Conservation (phyloP, 2,797 vertebrate genomes). For the Diglossa cyanea region DNA sequence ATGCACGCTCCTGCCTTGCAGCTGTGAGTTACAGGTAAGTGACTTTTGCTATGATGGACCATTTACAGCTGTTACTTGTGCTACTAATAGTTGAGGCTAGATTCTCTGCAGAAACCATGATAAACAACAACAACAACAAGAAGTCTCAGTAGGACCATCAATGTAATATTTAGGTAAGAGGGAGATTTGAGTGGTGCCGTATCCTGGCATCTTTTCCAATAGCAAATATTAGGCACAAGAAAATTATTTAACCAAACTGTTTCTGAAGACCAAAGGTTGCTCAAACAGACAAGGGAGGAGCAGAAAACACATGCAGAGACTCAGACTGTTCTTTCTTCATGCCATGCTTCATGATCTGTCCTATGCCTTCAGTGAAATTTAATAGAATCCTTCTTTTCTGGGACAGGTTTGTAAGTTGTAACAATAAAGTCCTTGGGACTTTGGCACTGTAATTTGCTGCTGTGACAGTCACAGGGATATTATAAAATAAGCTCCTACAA, state of each 20-base stretch:
- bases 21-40: not conserved
- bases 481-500: constrained; percentile 18
- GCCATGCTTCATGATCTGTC: not conserved
- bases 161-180: not conserved
- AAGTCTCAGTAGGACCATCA: not conserved
- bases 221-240: not conserved
- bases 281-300: not conserved
- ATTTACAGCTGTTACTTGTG: not conserved
- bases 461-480: not conserved
- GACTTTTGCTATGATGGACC: not conserved
- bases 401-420: not conserved
- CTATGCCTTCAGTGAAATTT: not conserved
- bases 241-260: not conserved
- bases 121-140: not conserved
- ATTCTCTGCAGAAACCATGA: not conserved
- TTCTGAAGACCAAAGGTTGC: not conserved
- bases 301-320: not conserved
- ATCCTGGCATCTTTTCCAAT: not conserved
- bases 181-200: not conserved
- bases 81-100: not conserved
- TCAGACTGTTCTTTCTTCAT: not conserved
- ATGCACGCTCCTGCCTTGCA: not conserved
- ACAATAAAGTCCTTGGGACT: not conserved
- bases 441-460: constrained; percentile 15
- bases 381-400: not conserved